Evolutionary conservation across 2,797 vertebrate species (phyloP).

Genomic region (Falco cherrug): DNA sequence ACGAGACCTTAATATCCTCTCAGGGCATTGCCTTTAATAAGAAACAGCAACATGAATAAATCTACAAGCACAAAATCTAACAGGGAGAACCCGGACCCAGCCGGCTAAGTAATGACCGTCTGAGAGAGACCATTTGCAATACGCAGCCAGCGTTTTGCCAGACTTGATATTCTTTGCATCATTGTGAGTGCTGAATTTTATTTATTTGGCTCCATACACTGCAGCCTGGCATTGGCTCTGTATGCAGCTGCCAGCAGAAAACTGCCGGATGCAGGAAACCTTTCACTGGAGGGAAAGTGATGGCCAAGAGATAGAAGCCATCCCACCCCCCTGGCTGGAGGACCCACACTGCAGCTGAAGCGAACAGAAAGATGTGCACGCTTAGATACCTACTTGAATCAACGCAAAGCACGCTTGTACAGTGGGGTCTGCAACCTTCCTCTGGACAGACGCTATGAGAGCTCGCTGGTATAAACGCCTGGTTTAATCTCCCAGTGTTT

Average conservation of each 20-base stretch:
- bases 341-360: background rate
- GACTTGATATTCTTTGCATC: background rate
- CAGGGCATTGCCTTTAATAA: slow-evolving; percentile 10
- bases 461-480: background rate
- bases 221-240: background rate
- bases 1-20: slow-evolving; percentile 1
- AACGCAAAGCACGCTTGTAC: background rate
- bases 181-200: background rate
- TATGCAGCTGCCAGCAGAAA: background rate
- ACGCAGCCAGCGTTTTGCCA: background rate
- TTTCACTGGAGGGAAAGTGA: background rate
- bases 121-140: background rate
- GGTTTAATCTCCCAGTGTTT: background rate
- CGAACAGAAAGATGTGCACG: background rate
- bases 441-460: background rate
- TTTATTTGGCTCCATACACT: background rate
- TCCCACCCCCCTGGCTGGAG: background rate
- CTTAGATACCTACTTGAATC: background rate
- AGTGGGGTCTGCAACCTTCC: background rate
- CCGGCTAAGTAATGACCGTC: background rate
- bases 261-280: background rate
- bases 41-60: background rate
- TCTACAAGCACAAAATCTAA: background rate
- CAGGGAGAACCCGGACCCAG: background rate
- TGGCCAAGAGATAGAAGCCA: background rate